Base-by-base conservation (phyloP, 2,113 vertebrate genomes). In the Toxotes jaculatrix region DNA sequence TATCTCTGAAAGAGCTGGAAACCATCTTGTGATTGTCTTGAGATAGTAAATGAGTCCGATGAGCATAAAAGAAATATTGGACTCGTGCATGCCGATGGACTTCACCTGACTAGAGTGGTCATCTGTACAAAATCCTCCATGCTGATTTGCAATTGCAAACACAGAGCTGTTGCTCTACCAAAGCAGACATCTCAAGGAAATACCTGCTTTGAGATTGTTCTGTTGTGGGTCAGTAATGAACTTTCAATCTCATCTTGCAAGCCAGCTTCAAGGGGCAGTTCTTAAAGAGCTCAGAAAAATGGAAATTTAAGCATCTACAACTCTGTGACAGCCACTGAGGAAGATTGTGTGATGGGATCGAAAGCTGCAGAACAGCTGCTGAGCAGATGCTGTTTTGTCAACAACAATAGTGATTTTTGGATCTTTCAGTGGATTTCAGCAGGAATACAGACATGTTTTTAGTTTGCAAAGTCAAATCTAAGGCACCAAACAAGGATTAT, bases 1-100 rank as follows among this genome's bases (percentile, higher is more conserved):
- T 77, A 59, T 90, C 91, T 51, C 40, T 88, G 38, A 94, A 90
- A 87, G 94, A 95, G 72, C 65, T 93, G 65, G 95, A 95, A 83
- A 96, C 94, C 0, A 87, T 88, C 61, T 87, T 96, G 71, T 96
- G 87, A 93, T 43, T 65, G 32, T 32, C 7, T 59, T 27, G 12
- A 42, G 9, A 23, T 16, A 17, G 40, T 9, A 21, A 6, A 21
- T 12, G 7, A 10, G 16, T 61, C n/a, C 49, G 7, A 74, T 9
- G 36, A 53, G 36, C 23, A 13, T 13, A 42, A 32, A 13, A 40
- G 4, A 72, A 16, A 21, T 10, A 3, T 16, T 23, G 12, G 47
- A 68, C 59, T 40, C 27, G 19, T 7, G 21, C 7, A 49, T 21
- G 49, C 5, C 4, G 32, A 4, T 47, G 8, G 38, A 40, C 38